Evolutionary conservation across 2,113 vertebrate genomes (phyloP), one percentile per base, ranked within the genome.

Genomic region (Chionomys nivalis): DNA sequence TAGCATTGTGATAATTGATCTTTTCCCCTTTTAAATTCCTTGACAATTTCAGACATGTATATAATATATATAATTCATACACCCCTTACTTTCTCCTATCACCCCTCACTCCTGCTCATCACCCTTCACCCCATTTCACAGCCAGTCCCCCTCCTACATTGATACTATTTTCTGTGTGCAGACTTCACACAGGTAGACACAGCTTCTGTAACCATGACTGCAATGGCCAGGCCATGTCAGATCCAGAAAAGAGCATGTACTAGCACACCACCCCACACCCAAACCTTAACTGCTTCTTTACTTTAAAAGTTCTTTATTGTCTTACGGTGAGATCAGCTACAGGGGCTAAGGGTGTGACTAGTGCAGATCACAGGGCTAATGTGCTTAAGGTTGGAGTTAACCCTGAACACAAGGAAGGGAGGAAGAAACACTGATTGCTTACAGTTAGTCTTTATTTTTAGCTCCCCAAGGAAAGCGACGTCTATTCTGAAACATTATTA

Each of bases 201-300:
- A 49, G 42, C 31, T 36, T 36, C 42, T 87, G 28, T 68, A 31
- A 36, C 23, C 63, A 33, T 7, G 63, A 86, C 31, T 24, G 2
- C 17, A 86, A 87, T 13, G 10, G 31, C 17, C 31, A 36, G 42
- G 63, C 42, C 42, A 13, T 23, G 31, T 49, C 31, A 87, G 42
- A 36, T 14, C 17, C 63, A 68, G 31, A 87, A 86, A 68, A 31
- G 42, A 68, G 19, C 19, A 14, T 49, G 28, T 49, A 31, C 7
- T 24, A 44, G n/a, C 16, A 47, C 61, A 7, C 5, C 42, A 33
- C 9, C 10, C 42, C 42, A 47, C 33, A 68, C 2, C 61, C 42
- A 86, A 44, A 47, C 55, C 24, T 47, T 88, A 72, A 93, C 87
- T 95, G 58, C 61, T 98, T 96, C 63, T 86, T 81, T 49, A 97